Conservation (phyloP, 2,888 invertebrate species). For the Bimastos eiseni region DNA sequence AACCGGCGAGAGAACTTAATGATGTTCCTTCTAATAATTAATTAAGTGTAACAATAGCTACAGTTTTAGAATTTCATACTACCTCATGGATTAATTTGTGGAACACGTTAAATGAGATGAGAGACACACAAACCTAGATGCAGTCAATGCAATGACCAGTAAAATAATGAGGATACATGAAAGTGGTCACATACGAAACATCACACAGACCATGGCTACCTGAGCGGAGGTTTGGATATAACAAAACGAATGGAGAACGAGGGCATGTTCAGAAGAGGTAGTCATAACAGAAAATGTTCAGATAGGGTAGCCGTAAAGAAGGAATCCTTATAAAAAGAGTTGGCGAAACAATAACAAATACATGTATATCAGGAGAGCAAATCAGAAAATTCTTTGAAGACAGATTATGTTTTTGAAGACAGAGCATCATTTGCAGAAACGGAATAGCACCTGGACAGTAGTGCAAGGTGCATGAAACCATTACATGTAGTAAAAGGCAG, state of each 20-base stretch:
- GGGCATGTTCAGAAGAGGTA: background rate
- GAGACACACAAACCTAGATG: background rate
- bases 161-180: background rate
- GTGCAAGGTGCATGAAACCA: background rate
- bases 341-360: background rate
- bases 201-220: background rate
- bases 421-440: background rate
- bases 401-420: background rate
- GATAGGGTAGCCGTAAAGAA: background rate
- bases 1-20: too few relatives aligned
- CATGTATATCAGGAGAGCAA: background rate
- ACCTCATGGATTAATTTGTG: background rate
- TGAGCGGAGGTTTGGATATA: background rate
- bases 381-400: background rate
- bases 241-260: background rate
- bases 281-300: background rate
- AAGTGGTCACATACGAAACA: background rate
- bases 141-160: background rate
- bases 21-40: too few relatives aligned
- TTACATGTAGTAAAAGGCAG: background rate
- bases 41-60: background rate
- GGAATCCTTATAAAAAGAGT: background rate
- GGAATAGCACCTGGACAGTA: background rate
- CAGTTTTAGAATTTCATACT: background rate
- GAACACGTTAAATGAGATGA: background rate